Evolutionary conservation across 2,888 invertebrate genomes (phyloP), one percentile per base, ranked within the genome.

Genomic region (Zelleria hepariella): DNA sequence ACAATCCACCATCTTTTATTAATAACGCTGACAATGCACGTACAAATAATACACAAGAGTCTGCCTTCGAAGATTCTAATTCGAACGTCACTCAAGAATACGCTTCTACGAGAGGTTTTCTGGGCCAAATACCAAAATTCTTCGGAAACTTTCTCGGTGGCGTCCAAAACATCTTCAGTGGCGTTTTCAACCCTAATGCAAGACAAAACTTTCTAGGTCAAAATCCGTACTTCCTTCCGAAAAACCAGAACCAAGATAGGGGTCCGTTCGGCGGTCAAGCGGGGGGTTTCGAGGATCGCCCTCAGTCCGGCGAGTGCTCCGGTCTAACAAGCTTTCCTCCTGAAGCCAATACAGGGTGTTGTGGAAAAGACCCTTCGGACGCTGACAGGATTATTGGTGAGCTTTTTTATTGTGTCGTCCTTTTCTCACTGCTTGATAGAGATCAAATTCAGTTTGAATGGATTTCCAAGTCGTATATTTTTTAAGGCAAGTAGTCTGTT

Each of bases 331-430:
- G 72, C 66, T 71, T 74, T 26, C 79, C 81, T 2, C 83, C 84
- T 2, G 71, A 73, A 55, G 78, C 82, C 52, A 67, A 74, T 61
- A 69, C 78, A 54, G 80, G 76, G 59, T 86, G 86, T 67, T 86
- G 86, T 62, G 86, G 86, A 27, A 69, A 68, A 25, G 84, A 86
- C 63, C 76, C 74, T 60, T 71, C 79, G 63, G 77, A 77, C 58
- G 62, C 67, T 59, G 74, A 78, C 63, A 79, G 73, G 65, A 75
- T 79, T 68, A 73, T 72, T 59, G 82, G 86, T 83, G 75, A 55
- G 65, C 62, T 20, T 64, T 58, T 57, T 62, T 64, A 59, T 65
- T 49, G 32, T 15, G 32, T 42, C 15, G 32, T 4, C 15, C 15
- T n/a, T n/a, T n/a, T n/a, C n/a, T n/a, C n/a, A n/a, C n/a, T n/a